phyloP scores from a whole-genome alignment of 2,888 invertebrate species.

The Acheta domesticus region DNA sequence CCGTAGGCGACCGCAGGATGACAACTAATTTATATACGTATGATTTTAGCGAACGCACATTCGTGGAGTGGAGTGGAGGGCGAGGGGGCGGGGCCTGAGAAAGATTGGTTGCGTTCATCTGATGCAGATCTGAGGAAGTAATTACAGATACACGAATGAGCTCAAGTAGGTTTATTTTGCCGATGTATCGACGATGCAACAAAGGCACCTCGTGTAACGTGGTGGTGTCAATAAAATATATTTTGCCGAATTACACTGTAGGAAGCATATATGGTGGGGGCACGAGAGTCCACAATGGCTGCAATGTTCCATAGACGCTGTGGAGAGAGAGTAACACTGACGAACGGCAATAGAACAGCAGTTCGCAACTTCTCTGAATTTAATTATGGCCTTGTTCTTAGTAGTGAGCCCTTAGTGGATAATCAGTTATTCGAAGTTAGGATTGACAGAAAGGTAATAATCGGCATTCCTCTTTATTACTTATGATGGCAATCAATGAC shows the following conservation, averaged over 20 bases:
- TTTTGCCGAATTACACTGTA: background rate
- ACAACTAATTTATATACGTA: too few species aligned
- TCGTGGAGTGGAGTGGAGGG: too few species aligned
- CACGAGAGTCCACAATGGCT: constrained; percentile 28
- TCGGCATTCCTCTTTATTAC: background rate
- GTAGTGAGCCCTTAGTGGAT: constrained; percentile 72
- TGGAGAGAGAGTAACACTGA: constrained; percentile 78
- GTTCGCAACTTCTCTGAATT: constrained; percentile 76
- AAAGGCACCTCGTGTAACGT: too few species aligned
- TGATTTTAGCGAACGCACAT: too few species aligned
- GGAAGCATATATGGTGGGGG: constrained; percentile 6
- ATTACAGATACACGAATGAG: too few species aligned
- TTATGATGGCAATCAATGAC: background rate
- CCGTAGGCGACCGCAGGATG: too few species aligned
- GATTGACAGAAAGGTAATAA: constrained; percentile 79
- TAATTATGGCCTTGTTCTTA: constrained; percentile 83
- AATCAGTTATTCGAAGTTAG: constrained; percentile 82
- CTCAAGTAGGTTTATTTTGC: too few species aligned
- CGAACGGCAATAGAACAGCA: constrained; percentile 80
- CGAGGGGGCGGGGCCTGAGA: too few species aligned
- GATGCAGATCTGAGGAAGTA: too few species aligned
- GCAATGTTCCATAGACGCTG: constrained; percentile 65
- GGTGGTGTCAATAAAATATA: too few species aligned
- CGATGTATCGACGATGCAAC: too few species aligned
- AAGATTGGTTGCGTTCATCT: too few species aligned